phyloP scores from a whole-genome alignment of 2,888 invertebrate genomes.

The Drosophila sordidula region DNA sequence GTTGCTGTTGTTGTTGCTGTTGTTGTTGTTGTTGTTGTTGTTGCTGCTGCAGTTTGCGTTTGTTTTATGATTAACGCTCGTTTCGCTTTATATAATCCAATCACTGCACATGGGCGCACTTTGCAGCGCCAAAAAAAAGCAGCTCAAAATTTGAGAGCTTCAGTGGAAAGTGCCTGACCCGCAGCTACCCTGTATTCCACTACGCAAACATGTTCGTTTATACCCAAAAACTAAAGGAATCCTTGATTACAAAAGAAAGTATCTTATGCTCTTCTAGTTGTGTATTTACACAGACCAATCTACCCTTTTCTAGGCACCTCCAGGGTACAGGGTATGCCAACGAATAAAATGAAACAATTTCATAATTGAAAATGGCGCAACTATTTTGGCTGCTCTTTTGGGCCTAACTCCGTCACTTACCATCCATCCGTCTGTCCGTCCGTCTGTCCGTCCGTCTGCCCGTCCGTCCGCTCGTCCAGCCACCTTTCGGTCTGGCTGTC shows the following conservation, averaged over 20 bases:
- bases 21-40: conserved; percentile 23
- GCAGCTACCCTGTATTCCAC: background rate
- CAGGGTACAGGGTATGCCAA: background rate
- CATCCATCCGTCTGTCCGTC: conserved; percentile 33
- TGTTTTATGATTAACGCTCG: conserved; percentile 74
- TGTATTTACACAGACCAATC: background rate
- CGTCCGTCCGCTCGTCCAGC: conserved; percentile 10
- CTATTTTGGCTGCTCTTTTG: conserved; percentile 64
- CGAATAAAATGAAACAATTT: conserved; percentile 38
- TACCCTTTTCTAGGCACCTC: background rate
- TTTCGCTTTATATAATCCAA: conserved; percentile 74
- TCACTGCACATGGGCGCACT: conserved; percentile 60
- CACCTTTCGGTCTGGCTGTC: conserved; percentile 50
- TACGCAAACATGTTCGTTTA: too few species aligned
- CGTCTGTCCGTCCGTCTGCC: conserved; percentile 3
- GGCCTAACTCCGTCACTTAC: conserved; percentile 43
- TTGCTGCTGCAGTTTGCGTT: conserved; percentile 4
- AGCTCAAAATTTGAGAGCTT: conserved; percentile 6
- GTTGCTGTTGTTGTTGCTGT: conserved; percentile 10
- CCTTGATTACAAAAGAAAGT: too few species aligned
- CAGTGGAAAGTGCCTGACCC: background rate
- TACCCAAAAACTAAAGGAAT: too few species aligned
- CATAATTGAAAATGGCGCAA: conserved; percentile 78
- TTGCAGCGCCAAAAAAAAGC: conserved; percentile 18
- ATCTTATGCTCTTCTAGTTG: too few species aligned